These are phyloP conservation scores for Drosophila diplacantha DNA, from an alignment of 2,888 invertebrate species.

Conservation along the genomic window DNA sequence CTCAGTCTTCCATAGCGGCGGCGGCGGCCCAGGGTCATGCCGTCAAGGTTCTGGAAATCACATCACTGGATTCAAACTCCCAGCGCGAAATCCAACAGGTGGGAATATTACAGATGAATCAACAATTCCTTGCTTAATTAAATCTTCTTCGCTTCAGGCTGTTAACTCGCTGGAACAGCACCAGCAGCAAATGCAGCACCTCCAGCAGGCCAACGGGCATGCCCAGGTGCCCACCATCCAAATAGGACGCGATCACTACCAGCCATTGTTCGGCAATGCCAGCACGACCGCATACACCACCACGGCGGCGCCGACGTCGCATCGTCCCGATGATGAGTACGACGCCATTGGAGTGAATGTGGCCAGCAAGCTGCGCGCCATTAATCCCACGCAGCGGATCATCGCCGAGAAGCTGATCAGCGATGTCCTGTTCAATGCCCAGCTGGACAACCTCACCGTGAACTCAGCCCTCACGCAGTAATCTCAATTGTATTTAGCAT, in stretches of 20 bases:
- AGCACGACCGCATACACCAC: constrained; percentile 65
- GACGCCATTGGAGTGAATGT: constrained; percentile 77
- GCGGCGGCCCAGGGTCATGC: constrained; percentile 64
- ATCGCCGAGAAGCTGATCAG: constrained; percentile 77
- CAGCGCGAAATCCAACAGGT: constrained; percentile 76
- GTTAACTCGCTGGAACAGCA: constrained; percentile 76
- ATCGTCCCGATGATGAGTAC: constrained; percentile 74
- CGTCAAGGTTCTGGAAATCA: constrained; percentile 75
- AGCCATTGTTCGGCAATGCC: constrained; percentile 73
- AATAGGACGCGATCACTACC: constrained; percentile 75
- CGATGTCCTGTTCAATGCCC: constrained; percentile 76
- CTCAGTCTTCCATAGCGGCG: constrained; percentile 56
- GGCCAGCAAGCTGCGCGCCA: constrained; percentile 74
- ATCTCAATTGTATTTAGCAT: constrained; percentile 27
- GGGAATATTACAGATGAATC: background rate
- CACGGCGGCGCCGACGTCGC: constrained; percentile 55
- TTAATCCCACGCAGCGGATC: constrained; percentile 76
- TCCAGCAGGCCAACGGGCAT: constrained; percentile 67
- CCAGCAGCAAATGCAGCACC: constrained; percentile 74
- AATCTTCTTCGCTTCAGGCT: constrained; percentile 51
- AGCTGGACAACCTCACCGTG: constrained; percentile 74
- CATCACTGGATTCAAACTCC: constrained; percentile 75
- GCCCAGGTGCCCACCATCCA: constrained; percentile 75
- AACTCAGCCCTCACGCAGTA: constrained; percentile 72
- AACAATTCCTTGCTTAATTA: background rate